A percentile compares a stretch with the other conserved stretches of the same genome.
phyloP scores from a whole-genome alignment of 2,888 invertebrate genomes.

The Hybos culiciformis region DNA sequence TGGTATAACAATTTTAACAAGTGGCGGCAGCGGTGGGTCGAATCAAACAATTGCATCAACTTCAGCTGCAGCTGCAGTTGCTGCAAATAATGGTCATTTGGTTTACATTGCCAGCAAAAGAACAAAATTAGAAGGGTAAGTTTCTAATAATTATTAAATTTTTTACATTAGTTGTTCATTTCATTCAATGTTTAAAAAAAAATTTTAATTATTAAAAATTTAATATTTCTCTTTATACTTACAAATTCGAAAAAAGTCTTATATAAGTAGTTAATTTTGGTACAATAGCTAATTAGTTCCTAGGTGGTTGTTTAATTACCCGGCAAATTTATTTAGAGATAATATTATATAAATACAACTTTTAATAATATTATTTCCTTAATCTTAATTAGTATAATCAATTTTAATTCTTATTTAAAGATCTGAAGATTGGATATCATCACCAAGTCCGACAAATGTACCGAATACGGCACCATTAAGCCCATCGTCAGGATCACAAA shows the following conservation, averaged over 20 bases:
- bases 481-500: slow-evolving; percentile 49
- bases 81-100: slow-evolving; percentile 34
- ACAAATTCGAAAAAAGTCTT: background rate
- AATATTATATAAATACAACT: background rate
- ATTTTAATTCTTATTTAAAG: slow-evolving; percentile 16
- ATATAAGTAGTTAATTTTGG: background rate
- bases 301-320: no score
- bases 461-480: slow-evolving; percentile 50
- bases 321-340: no score
- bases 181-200: background rate
- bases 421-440: slow-evolving; percentile 48
- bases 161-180: background rate
- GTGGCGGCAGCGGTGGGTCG: no score
- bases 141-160: slow-evolving; percentile 1
- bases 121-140: slow-evolving; percentile 36
- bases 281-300: no score
- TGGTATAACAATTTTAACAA: background rate
- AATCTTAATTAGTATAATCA: background rate
- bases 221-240: no score
- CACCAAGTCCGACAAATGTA: slow-evolving; percentile 44
- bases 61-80: slow-evolving; percentile 28
- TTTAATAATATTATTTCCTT: background rate
- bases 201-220: background rate
- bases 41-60: slow-evolving; percentile 16
- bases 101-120: slow-evolving; percentile 38